phyloP scores from a whole-genome alignment of 2,888 invertebrate genomes.

The Stenchaetothrips biformis region DNA sequence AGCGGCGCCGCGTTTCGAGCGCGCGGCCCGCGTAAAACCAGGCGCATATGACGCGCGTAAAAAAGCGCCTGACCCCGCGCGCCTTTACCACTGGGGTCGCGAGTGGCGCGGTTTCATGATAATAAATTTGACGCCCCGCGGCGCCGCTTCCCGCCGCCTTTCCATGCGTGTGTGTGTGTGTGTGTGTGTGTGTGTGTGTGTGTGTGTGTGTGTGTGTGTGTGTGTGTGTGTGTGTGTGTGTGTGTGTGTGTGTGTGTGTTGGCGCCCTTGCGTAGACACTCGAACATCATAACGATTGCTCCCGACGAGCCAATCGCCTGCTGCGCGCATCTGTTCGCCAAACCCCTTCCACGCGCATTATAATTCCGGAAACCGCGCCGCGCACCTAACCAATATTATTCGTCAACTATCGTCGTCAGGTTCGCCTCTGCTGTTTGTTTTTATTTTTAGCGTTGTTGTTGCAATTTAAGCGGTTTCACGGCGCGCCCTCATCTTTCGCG shows the following conservation, averaged over 20 bases:
- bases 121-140: background rate
- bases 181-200: background rate
- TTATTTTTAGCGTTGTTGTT: background rate
- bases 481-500: background rate
- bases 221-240: slow-evolving; percentile 1
- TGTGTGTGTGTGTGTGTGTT: background rate
- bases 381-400: no score
- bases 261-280: background rate
- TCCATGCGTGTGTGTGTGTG: no score
- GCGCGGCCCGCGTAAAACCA: no score
- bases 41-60: background rate
- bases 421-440: background rate
- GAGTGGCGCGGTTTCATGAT: background rate
- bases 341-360: background rate
- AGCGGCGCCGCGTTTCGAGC: no score
- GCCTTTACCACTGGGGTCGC: background rate
- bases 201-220: background rate
- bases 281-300: background rate
- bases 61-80: background rate
- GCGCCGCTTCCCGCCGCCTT: no score
- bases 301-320: background rate
- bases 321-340: background rate
- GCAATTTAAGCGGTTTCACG: no score
- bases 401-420: no score
- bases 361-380: no score